Conservation (phyloP, 2,797 vertebrate species). For the Ciconia nigra region DNA sequence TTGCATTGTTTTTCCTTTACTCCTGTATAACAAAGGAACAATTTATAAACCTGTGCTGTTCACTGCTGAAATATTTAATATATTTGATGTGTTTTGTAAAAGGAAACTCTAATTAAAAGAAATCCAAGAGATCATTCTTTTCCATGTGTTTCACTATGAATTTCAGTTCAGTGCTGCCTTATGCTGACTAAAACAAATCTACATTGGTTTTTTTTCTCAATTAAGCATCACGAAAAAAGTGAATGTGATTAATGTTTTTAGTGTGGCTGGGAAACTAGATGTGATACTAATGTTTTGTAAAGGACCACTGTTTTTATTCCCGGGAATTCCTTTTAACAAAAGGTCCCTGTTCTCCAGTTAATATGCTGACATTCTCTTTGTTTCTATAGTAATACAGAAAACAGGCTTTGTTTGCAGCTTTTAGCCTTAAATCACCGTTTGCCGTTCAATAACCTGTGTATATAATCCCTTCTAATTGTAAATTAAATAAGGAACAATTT, state of each 20-base stretch:
- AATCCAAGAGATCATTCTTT: neutral
- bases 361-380: neutral
- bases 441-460: neutral
- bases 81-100: neutral
- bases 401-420: neutral
- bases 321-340: neutral
- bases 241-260: neutral
- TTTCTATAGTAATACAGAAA: neutral
- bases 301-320: neutral
- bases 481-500: neutral
- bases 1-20: neutral
- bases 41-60: neutral
- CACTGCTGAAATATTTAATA: neutral
- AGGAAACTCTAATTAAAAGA: neutral
- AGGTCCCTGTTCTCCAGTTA: neutral
- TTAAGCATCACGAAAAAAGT: neutral
- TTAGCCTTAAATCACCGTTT: neutral
- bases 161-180: neutral
- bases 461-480: neutral
- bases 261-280: neutral
- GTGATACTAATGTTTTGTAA: neutral
- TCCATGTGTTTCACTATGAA: neutral
- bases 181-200: neutral
- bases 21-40: neutral
- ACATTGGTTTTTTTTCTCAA: neutral